Conservation (phyloP, 2,888 invertebrate species). For the Ophioninae sp. region DNA sequence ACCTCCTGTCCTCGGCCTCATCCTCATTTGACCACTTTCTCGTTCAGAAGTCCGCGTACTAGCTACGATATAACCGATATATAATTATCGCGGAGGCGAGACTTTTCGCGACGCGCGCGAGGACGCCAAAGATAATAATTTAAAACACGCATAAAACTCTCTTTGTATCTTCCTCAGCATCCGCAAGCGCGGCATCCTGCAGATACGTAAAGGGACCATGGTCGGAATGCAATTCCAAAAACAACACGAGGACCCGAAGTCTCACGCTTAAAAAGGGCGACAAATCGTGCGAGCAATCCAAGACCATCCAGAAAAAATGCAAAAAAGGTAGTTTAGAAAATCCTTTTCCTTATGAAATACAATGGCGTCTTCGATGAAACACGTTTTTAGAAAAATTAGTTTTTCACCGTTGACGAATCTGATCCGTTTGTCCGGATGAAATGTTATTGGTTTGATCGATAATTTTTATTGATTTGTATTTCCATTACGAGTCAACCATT, state of each 20-base stretch:
- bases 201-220: slow-evolving; percentile 93
- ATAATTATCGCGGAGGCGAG: slow-evolving; percentile 5
- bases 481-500: too few relatives aligned
- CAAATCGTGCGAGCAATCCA: slow-evolving; percentile 90
- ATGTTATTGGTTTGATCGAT: too few relatives aligned
- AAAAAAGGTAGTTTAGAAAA: slow-evolving; percentile 88
- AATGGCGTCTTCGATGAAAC: background rate
- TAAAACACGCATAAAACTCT: background rate
- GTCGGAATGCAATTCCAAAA: slow-evolving; percentile 93
- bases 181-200: slow-evolving; percentile 85
- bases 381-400: background rate
- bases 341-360: slow-evolving; percentile 25
- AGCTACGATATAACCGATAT: background rate
- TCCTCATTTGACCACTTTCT: background rate
- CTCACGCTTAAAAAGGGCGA: slow-evolving; percentile 94
- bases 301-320: slow-evolving; percentile 95
- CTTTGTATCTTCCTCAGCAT: slow-evolving; percentile 68
- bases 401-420: background rate
- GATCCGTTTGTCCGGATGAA: too few relatives aligned
- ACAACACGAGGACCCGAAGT: slow-evolving; percentile 91
- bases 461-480: too few relatives aligned
- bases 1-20: background rate
- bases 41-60: background rate
- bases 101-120: background rate
- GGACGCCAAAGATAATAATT: slow-evolving; percentile 3